phyloP scores from a whole-genome alignment of 2,797 vertebrate species.

The Chromobotia macracanthus region DNA sequence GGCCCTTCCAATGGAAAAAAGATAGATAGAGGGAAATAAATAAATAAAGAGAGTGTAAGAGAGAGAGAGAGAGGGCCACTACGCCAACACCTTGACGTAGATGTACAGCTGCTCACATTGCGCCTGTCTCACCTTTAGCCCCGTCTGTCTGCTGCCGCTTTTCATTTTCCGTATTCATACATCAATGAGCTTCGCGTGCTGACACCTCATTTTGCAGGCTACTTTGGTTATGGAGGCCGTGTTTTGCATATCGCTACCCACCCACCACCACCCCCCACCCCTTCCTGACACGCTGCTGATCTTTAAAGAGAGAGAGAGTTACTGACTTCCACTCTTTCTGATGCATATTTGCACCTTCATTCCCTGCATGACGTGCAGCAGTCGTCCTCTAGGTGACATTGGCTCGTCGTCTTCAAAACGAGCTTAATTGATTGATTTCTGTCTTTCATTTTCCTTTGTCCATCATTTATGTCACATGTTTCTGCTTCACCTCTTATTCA shows the following conservation, averaged over 20 bases:
- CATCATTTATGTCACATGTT: conserved; percentile 49
- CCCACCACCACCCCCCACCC: conserved; percentile 56
- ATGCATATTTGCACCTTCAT: conserved; percentile 54
- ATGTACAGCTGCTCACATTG: conserved; percentile 95
- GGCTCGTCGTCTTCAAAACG: conserved; percentile 77
- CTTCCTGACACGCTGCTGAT: conserved; percentile 83
- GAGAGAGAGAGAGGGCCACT: conserved; percentile 74
- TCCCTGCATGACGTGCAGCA: conserved; percentile 67
- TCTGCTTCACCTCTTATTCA: conserved; percentile 17
- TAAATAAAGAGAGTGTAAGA: conserved; percentile 75
- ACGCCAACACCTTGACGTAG: conserved; percentile 93
- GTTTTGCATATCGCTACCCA: conserved; percentile 95
- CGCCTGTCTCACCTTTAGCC: conserved; percentile 92
- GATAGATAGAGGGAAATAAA: conserved; percentile 57
- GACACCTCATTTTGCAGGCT: conserved; percentile 99
- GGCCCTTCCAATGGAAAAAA: conserved; percentile 79
- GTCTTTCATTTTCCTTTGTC: conserved; percentile 57
- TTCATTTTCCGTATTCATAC: conserved; percentile 99
- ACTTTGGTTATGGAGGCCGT: conserved; percentile 95
- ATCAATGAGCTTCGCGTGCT: conserved; percentile 98
- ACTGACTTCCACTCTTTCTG: conserved; percentile 66
- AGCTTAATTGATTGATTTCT: conserved; percentile 83
- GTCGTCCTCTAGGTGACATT: conserved; percentile 79
- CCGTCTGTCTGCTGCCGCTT: conserved; percentile 97
- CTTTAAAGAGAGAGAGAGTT: conserved; percentile 82